A percentile compares a stretch with the other conserved stretches of the same genome.
Evolutionary conservation across 2,797 vertebrate genomes (phyloP).

Genomic region (Etheostoma perlongum): DNA sequence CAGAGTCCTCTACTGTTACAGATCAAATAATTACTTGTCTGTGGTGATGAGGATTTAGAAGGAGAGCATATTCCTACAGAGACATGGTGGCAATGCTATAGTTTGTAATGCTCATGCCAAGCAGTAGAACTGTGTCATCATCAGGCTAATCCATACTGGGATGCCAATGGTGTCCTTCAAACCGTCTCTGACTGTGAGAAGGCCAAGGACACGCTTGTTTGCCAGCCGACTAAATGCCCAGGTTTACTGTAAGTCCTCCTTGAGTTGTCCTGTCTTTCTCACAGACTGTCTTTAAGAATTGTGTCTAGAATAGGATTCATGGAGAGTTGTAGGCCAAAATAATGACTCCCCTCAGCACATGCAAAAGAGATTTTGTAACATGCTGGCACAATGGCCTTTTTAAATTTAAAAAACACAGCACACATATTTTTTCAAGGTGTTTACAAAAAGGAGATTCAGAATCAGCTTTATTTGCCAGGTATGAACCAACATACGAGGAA

Average conservation of each 20-base stretch:
- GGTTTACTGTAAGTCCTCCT: slow-evolving; percentile 8
- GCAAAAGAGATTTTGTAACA: not conserved
- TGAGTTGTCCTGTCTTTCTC: not conserved
- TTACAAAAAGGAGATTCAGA: not conserved
- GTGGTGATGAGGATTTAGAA: slow-evolving; percentile 64
- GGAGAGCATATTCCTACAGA: slow-evolving; percentile 67
- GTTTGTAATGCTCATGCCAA: slow-evolving; percentile 57
- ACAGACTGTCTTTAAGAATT: not conserved
- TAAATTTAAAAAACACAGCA: not conserved
- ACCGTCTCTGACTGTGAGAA: slow-evolving; percentile 26
- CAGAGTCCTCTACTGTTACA: slow-evolving; percentile 11
- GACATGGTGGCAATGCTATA: slow-evolving; percentile 61
- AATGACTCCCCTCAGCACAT: not conserved
- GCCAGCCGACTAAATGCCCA: slow-evolving; percentile 10
- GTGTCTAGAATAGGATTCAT: not conserved
- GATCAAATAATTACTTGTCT: slow-evolving; percentile 43
- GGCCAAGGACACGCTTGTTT: slow-evolving; percentile 45
- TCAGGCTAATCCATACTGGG: slow-evolving; percentile 58
- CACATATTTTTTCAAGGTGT: not conserved
- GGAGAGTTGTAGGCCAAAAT: not conserved
- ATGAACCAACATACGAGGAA: no score
- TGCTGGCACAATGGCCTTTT: no score
- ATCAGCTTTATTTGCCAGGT: no score
- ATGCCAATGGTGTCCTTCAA: slow-evolving; percentile 54
- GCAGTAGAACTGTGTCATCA: slow-evolving; percentile 68